Percentiles rank a stretch among this genome's conserved stretches.
phyloP scores from a whole-genome alignment of 2,888 invertebrate genomes.

The Aricia artaxerxes region DNA sequence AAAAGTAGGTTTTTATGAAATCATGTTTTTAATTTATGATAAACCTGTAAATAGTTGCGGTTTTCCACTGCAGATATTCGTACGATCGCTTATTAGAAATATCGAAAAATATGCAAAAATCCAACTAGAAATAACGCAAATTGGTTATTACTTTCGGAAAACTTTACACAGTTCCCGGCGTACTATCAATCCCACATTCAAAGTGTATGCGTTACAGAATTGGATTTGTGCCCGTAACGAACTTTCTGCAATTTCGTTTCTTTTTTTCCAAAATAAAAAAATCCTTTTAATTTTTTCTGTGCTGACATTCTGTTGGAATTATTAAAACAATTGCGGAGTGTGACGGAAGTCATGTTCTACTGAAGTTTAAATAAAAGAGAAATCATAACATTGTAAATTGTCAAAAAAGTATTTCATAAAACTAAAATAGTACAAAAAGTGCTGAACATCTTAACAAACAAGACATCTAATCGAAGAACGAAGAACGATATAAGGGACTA shows the following conservation, averaged over 20 bases:
- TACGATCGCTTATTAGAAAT: constrained; percentile 11
- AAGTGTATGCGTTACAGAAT: constrained; percentile 29
- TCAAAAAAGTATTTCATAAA: not conserved
- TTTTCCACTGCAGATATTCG: not conserved
- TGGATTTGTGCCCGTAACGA: constrained; percentile 31
- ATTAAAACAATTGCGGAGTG: not conserved
- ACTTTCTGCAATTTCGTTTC: constrained; percentile 27
- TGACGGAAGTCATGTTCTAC: too few species aligned
- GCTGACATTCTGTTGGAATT: not conserved
- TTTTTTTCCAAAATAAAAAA: constrained; percentile 21
- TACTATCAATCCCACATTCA: constrained; percentile 30
- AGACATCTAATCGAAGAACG: not conserved
- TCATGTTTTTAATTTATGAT: not conserved
- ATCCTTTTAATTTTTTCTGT: constrained; percentile 10
- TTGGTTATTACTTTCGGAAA: constrained; percentile 24
- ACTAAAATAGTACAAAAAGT: not conserved
- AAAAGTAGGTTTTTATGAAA: not conserved
- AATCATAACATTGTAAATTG: too few species aligned
- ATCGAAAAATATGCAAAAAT: constrained; percentile 19
- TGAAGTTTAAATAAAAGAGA: too few species aligned
- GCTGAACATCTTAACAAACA: not conserved
- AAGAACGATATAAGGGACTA: constrained; percentile 20
- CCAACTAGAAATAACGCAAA: constrained; percentile 17
- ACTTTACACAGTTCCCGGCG: constrained; percentile 16
- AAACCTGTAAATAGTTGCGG: not conserved